phyloP scores from a whole-genome alignment of 2,113 vertebrate species.

The Bothrops jararaca region DNA sequence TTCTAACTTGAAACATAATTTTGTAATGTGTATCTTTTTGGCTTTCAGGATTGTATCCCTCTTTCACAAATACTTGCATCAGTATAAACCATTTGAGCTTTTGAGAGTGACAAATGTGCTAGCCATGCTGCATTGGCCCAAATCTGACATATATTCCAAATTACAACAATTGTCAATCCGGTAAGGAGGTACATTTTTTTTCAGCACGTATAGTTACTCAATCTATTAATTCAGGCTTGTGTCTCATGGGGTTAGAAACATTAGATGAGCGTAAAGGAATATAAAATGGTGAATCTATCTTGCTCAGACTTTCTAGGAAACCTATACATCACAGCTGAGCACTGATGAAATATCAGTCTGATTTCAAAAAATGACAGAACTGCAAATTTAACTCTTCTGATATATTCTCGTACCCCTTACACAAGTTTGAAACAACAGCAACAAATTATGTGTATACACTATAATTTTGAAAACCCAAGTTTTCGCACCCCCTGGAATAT shows the following conservation, averaged over 20 bases:
- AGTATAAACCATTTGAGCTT: slow-evolving; percentile 74
- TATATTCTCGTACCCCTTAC: too few relatives aligned
- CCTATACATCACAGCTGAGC: not conserved
- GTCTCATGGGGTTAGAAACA: not conserved
- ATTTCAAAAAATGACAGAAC: not conserved
- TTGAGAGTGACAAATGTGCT: slow-evolving; percentile 75
- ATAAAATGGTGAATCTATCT: not conserved
- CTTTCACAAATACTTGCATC: slow-evolving; percentile 75
- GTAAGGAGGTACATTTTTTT: slow-evolving; percentile 66
- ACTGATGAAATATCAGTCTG: not conserved
- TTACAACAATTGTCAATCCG: slow-evolving; percentile 71
- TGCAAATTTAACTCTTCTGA: not conserved
- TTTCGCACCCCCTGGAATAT: too few relatives aligned
- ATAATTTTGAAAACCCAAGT: too few relatives aligned
- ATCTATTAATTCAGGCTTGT: not conserved
- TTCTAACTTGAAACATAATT: not conserved
- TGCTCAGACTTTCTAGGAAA: not conserved
- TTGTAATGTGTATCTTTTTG: slow-evolving; percentile 22
- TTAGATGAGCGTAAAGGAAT: not conserved
- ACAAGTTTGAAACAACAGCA: too few relatives aligned
- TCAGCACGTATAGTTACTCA: not conserved
- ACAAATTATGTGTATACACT: too few relatives aligned
- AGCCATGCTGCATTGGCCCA: slow-evolving; percentile 69
- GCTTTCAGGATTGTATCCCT: slow-evolving; percentile 75
- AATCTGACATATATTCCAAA: slow-evolving; percentile 74